These are phyloP conservation scores for Lasioglossum albipes DNA, from an alignment of 1,140 invertebrate genomes.

Conservation along the genomic window DNA sequence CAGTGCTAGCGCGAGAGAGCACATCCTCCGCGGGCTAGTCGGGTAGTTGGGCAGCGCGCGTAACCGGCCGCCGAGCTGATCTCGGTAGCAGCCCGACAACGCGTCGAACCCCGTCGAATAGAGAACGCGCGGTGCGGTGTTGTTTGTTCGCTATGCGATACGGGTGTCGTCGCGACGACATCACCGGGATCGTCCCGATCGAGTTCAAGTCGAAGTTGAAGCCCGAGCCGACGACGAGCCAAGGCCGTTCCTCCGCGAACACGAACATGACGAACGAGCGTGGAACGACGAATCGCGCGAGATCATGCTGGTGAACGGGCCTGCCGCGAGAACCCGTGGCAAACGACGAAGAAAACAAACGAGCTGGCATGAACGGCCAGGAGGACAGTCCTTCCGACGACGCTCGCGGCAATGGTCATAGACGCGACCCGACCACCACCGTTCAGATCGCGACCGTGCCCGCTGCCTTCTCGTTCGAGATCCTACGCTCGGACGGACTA, in stretches of 20 bases:
- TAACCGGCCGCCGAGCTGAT: not conserved
- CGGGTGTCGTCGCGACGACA: not conserved
- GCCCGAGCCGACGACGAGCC: not conserved
- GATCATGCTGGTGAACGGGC: conserved; percentile 35
- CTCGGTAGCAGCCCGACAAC: no score
- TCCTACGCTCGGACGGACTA: conserved; percentile 15
- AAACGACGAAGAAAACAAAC: conserved; percentile 33
- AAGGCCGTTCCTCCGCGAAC: not conserved
- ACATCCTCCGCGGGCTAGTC: conserved; percentile 13
- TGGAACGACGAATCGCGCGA: not conserved
- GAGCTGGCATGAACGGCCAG: conserved; percentile 54
- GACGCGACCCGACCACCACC: conserved; percentile 39
- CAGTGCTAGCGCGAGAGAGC: conserved; percentile 13
- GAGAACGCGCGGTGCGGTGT: no score
- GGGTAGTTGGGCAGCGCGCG: not conserved
- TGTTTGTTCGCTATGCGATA: conserved; percentile 30
- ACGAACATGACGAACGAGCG: conserved; percentile 14
- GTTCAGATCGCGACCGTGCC: not conserved
- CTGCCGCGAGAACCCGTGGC: conserved; percentile 4
- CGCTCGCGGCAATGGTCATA: conserved; percentile 54
- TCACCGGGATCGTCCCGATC: no score
- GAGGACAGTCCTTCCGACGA: conserved; percentile 46
- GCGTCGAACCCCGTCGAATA: no score
- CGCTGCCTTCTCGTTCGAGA: not conserved
- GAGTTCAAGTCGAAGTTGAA: no score